These are phyloP conservation scores for Mustela erminea DNA, from an alignment of 2,797 vertebrate genomes.

Conservation along the genomic window DNA sequence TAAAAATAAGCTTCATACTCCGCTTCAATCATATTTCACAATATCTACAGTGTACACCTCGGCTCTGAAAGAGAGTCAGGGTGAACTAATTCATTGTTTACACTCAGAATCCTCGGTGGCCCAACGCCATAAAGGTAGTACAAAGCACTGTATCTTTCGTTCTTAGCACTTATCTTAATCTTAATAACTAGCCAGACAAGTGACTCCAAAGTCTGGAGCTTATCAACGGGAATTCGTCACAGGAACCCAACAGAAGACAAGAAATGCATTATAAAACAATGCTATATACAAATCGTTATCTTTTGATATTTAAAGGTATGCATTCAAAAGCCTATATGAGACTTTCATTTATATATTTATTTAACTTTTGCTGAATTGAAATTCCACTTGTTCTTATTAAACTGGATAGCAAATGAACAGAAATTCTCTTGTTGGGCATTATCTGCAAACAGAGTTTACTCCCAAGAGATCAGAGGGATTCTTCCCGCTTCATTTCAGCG, in stretches of 20 bases:
- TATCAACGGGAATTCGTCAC: conserved; percentile 91
- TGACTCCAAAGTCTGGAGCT: conserved; percentile 90
- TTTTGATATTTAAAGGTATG: conserved; percentile 89
- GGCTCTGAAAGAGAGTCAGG: conserved; percentile 84
- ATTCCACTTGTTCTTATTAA: conserved; percentile 85
- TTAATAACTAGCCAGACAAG: conserved; percentile 92
- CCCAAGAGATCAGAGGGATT: conserved; percentile 88
- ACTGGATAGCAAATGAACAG: conserved; percentile 88
- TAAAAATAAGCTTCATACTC: conserved; percentile 72
- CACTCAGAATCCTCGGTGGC: conserved; percentile 87
- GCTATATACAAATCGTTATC: conserved; percentile 87
- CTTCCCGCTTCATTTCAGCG: conserved; percentile 87
- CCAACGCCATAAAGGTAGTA: conserved; percentile 84
- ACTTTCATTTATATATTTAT: conserved; percentile 80
- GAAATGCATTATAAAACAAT: conserved; percentile 89
- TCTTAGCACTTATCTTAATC: conserved; percentile 90
- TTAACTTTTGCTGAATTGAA: conserved; percentile 85
- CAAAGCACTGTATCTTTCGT: conserved; percentile 88
- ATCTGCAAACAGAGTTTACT: conserved; percentile 89
- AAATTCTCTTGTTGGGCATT: conserved; percentile 87
- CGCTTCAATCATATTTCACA: conserved; percentile 82
- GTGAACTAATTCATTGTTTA: conserved; percentile 88
- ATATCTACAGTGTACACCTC: conserved; percentile 85
- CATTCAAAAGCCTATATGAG: conserved; percentile 86
- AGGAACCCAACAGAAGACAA: conserved; percentile 88